These are phyloP conservation scores for Galagoides demidoff DNA, from an alignment of 2,797 vertebrate species.

Conservation along the genomic window DNA sequence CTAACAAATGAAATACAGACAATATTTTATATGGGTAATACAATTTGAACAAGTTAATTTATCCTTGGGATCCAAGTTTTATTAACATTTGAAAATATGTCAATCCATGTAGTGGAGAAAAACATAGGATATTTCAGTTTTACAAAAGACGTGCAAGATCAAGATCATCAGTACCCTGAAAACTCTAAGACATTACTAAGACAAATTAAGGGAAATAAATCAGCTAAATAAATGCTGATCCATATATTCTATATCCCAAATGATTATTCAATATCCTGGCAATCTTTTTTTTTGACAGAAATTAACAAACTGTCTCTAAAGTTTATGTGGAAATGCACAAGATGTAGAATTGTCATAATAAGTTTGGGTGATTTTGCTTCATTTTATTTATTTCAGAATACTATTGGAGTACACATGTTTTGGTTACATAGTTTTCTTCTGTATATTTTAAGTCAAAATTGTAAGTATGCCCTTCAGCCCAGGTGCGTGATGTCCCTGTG, in stretches of 20 bases:
- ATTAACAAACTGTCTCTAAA: too few relatives aligned
- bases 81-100: neutral
- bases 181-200: neutral
- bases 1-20: constrained; percentile 7
- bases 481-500: too few relatives aligned
- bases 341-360: too few relatives aligned
- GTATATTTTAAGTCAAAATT: too few relatives aligned
- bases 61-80: neutral
- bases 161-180: neutral
- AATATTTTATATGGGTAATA: neutral
- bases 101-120: neutral
- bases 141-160: neutral
- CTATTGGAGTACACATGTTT: too few relatives aligned
- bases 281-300: neutral
- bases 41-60: neutral
- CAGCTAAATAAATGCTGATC: neutral
- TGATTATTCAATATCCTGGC: neutral
- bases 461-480: too few relatives aligned
- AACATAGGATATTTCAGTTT: neutral
- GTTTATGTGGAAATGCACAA: too few relatives aligned
- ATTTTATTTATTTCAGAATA: too few relatives aligned
- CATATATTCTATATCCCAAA: neutral
- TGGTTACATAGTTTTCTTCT: too few relatives aligned
- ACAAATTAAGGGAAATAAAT: neutral
- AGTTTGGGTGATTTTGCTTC: too few relatives aligned